Evolutionary conservation across 1,140 invertebrate genomes (phyloP), one percentile per base, ranked within the genome.

Genomic region (Tetranychus urticae): DNA sequence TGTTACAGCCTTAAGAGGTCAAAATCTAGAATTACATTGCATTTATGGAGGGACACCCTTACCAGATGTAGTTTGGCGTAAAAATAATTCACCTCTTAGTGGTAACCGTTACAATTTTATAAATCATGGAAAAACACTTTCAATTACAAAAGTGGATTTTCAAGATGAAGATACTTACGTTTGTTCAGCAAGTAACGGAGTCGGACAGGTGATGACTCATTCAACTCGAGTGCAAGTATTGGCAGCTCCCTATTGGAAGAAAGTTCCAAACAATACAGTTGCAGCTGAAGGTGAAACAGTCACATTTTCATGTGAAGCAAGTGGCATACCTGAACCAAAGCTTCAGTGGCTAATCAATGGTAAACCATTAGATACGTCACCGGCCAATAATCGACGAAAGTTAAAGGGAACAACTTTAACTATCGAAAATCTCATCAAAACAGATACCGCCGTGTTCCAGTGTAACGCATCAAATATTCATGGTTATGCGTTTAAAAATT

Each of bases 331-430:
- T 1, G 78, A 82, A 58, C 93, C 94, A 0, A 79, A 84, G 64
- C 89, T 96, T 57, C 81, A 87, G 67, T 98, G 94, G 94, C 93
- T 92, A 59, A 82, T 94, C 71, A 97, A 99, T 76, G 92, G 93
- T 46, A 82, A 83, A 68, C 85, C 87, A 1, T 82, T 96, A 68
- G 76, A 62, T 63, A 80, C 86, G 70, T 81, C 83, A 1, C 77
- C 80, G 13, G 73, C 75, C 0, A 92, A 90, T 77, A 75, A 79
- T 0, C 78, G 88, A 56, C 76, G 78, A 61, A 75, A 70, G 64
- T 71, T 71, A 61, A 79, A 70, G 60, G 70, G 71, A 47, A 72
- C 90, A 69, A 81, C 78, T 45, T 86, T 98, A 50, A 78, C 81
- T 2, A 87, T 97, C 63, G 78, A 81, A 13, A 82, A 84, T 66